These are phyloP conservation scores for Euwallacea fornicatus DNA, from an alignment of 1,140 invertebrate species.

Conservation along the genomic window DNA sequence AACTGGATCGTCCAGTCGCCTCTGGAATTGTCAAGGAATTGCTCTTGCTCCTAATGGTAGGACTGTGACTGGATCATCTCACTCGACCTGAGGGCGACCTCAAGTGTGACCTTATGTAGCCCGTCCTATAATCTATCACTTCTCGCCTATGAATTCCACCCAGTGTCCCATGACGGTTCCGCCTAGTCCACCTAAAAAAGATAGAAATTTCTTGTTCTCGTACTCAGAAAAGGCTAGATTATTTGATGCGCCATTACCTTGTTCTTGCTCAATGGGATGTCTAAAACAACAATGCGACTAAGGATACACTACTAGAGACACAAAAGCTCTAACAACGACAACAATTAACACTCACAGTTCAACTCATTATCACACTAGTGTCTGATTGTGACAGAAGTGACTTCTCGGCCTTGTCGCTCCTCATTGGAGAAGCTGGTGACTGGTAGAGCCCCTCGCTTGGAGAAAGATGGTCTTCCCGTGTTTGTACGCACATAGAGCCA, in stretches of 20 bases:
- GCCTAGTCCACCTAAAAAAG: conserved; percentile 64
- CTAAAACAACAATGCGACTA: conserved; percentile 4
- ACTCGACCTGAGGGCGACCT: conserved; percentile 84
- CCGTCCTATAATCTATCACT: conserved; percentile 80
- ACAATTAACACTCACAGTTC: conserved; percentile 13
- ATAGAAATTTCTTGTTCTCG: background rate
- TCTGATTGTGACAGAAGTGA: conserved; percentile 30
- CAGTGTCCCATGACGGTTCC: conserved; percentile 64
- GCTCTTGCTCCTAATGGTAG: conserved; percentile 21
- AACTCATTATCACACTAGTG: conserved; percentile 30
- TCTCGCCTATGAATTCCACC: conserved; percentile 61
- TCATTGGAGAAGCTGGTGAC: conserved; percentile 34
- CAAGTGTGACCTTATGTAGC: conserved; percentile 86
- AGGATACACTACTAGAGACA: background rate
- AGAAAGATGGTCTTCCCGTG: conserved; percentile 45
- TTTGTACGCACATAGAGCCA: conserved; percentile 27
- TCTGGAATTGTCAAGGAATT: conserved; percentile 27
- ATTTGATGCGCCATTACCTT: background rate
- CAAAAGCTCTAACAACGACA: background rate
- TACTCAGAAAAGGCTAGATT: background rate
- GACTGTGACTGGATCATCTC: conserved; percentile 64
- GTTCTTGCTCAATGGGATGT: background rate
- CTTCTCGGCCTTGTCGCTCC: conserved; percentile 38
- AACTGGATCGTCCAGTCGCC: conserved; percentile 21
- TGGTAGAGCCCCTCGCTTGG: conserved; percentile 45